phyloP scores from a whole-genome alignment of 2,113 vertebrate genomes.

The Macquaria australasica region DNA sequence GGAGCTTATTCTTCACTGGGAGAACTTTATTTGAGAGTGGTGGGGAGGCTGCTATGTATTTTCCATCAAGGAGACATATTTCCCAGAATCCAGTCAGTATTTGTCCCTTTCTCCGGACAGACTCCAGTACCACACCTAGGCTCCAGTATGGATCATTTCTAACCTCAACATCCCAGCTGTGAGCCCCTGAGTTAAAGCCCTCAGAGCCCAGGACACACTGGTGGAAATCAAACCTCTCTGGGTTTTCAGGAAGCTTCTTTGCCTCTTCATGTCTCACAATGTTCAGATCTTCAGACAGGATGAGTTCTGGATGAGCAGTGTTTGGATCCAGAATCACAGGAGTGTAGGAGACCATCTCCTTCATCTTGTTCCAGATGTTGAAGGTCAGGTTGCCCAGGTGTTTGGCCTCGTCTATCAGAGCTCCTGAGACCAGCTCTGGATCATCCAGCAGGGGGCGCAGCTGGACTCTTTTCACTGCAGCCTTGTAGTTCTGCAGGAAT shows the following conservation, averaged over 20 bases:
- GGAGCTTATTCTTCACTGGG: not conserved
- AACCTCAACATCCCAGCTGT: conserved; percentile 36
- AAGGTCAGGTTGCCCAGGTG: conserved; percentile 43
- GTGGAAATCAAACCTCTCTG: not conserved
- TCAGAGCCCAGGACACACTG: conserved; percentile 6
- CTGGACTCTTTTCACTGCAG: conserved; percentile 23
- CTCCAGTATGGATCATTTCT: not conserved
- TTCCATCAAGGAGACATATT: not conserved
- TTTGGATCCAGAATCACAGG: conserved; percentile 48
- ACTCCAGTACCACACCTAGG: not conserved
- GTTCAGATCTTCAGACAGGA: conserved; percentile 39
- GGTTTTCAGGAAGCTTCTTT: conserved; percentile 18
- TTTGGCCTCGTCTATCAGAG: conserved; percentile 31
- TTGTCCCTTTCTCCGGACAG: not conserved
- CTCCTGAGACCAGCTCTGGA: conserved; percentile 8
- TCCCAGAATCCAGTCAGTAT: not conserved
- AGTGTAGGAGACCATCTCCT: conserved; percentile 27
- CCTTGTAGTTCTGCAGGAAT: conserved; percentile 40
- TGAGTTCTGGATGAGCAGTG: conserved; percentile 13
- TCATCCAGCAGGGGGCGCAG: not conserved
- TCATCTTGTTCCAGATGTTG: conserved; percentile 52
- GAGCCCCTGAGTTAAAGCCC: conserved; percentile 29
- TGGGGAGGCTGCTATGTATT: not conserved
- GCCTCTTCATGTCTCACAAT: not conserved
- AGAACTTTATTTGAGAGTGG: not conserved